Evolutionary conservation across 2,888 invertebrate species (phyloP).

Genomic region (Drosophila multiciliata): DNA sequence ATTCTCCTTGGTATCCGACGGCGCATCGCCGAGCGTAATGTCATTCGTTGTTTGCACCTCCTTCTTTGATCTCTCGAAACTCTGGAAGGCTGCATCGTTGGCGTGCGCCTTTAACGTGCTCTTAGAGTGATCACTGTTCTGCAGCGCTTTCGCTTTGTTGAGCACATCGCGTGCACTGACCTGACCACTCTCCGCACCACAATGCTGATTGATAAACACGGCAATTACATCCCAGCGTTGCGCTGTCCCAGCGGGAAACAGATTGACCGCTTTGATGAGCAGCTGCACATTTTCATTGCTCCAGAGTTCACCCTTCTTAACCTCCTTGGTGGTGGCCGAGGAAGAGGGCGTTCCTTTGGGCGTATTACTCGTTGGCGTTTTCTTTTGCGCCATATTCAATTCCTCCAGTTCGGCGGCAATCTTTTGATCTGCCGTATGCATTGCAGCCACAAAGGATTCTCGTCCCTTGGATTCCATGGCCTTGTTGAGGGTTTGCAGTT

Average conservation of each 20-base stretch:
- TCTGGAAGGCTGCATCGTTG: constrained; percentile 95
- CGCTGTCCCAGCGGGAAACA: constrained; percentile 98
- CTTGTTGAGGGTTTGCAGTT: constrained; percentile 91
- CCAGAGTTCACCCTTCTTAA: constrained; percentile 87
- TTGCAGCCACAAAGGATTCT: constrained; percentile 88
- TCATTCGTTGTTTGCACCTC: constrained; percentile 87
- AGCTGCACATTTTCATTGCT: constrained; percentile 93
- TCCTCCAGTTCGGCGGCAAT: constrained; percentile 91
- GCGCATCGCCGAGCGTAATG: constrained; percentile 89
- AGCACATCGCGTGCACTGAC: constrained; percentile 96
- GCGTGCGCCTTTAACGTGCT: constrained; percentile 94
- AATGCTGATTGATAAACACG: constrained; percentile 96
- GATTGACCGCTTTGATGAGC: constrained; percentile 97
- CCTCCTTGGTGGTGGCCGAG: constrained; percentile 85
- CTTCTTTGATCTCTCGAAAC: constrained; percentile 94
- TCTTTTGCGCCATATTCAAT: constrained; percentile 80
- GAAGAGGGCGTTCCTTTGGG: constrained; percentile 73
- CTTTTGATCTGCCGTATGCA: constrained; percentile 90
- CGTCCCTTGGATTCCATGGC: constrained; percentile 88
- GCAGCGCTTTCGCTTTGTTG: constrained; percentile 97
- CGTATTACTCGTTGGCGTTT: constrained; percentile 59
- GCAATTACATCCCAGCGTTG: constrained; percentile 98
- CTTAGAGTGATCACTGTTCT: constrained; percentile 94
- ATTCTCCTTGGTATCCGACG: constrained; percentile 66
- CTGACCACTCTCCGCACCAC: constrained; percentile 83